Evolutionary conservation across 2,888 invertebrate genomes (phyloP).

Genomic region (Nezara viridula): DNA sequence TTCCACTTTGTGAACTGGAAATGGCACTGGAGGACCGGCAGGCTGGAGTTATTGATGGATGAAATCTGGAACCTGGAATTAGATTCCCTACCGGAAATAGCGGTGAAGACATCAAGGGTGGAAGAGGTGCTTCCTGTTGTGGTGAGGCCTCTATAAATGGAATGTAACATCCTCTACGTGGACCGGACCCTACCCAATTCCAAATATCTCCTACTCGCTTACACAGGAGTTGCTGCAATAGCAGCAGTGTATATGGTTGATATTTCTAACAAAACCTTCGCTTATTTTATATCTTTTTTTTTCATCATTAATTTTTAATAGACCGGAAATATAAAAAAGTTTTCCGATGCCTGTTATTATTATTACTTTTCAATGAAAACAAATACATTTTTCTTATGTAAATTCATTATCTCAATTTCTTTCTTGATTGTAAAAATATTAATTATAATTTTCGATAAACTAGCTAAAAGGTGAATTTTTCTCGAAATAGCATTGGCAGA

Average conservation of each 20-base stretch:
- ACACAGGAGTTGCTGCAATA: not conserved
- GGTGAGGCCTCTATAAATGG: constrained; percentile 20
- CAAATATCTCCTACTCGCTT: not conserved
- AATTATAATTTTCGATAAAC: too few relatives aligned
- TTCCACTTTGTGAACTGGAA: constrained; percentile 9
- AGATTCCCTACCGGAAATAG: constrained; percentile 36
- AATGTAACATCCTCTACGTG: constrained; percentile 19
- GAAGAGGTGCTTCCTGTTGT: constrained; percentile 28
- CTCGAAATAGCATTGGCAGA: too few relatives aligned
- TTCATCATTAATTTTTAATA: too few relatives aligned
- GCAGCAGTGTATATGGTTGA: not conserved
- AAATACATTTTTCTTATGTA: too few relatives aligned
- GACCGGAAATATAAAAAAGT: too few relatives aligned
- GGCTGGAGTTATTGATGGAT: constrained; percentile 19
- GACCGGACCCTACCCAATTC: not conserved
- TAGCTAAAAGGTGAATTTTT: too few relatives aligned
- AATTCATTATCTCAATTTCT: too few relatives aligned
- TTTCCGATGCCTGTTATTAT: too few relatives aligned
- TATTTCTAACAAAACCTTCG: not conserved
- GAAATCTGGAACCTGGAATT: constrained; percentile 29
- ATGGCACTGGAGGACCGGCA: not conserved
- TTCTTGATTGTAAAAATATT: too few relatives aligned
- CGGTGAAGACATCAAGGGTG: constrained; percentile 33
- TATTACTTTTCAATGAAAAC: too few relatives aligned
- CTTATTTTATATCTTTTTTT: too few relatives aligned